These are phyloP conservation scores for Cossypha dichroa DNA, from an alignment of 2,797 vertebrate species.

Conservation along the genomic window DNA sequence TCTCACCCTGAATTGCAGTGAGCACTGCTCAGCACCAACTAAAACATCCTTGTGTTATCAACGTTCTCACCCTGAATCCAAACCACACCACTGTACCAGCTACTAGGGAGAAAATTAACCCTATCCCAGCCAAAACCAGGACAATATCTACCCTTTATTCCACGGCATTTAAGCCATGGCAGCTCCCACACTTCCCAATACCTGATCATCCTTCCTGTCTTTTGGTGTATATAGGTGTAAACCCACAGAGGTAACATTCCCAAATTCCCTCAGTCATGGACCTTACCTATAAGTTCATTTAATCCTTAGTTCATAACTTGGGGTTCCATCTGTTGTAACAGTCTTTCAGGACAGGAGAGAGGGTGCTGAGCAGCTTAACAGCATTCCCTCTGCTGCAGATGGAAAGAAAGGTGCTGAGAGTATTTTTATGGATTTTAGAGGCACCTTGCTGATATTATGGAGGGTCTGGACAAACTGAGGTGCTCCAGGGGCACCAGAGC, in stretches of 20 bases:
- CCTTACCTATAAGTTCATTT: not conserved
- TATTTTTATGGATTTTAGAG: not conserved
- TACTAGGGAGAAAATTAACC: not conserved
- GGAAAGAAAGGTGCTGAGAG: not conserved
- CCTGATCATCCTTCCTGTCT: not conserved
- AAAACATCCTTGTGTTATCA: not conserved
- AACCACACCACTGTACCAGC: not conserved
- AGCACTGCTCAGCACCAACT: not conserved
- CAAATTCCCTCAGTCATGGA: not conserved
- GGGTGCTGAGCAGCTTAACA: not conserved
- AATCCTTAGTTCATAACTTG: not conserved
- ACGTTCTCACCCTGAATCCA: not conserved
- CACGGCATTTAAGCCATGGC: not conserved
- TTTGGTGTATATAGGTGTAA: not conserved
- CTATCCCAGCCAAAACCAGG: not conserved
- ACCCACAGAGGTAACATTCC: not conserved
- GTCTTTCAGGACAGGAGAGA: not conserved
- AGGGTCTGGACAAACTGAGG: not conserved
- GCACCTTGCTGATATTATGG: rapidly evolving
- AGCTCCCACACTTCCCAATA: not conserved
- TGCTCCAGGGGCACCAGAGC: too few species aligned
- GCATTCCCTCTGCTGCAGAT: not conserved
- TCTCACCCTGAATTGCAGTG: not conserved
- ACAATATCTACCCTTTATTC: not conserved
- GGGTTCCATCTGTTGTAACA: rapidly evolving